phyloP scores from a whole-genome alignment of 2,888 invertebrate genomes.

The Poecilus cupreus region DNA sequence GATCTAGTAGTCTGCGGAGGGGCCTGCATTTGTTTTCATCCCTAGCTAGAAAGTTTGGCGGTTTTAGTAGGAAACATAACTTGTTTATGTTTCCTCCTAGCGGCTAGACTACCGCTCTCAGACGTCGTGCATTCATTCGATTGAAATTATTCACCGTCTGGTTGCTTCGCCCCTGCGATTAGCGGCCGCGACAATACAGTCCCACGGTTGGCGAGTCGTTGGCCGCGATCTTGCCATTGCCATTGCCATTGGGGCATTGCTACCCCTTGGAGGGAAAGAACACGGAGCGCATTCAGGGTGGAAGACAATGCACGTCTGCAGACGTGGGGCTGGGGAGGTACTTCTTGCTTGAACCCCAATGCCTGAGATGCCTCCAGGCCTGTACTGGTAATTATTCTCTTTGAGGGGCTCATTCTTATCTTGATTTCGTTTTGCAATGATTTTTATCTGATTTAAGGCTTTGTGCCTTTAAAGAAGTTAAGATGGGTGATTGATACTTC shows the following conservation, averaged over 20 bases:
- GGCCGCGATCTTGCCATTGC: background rate
- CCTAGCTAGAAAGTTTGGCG: background rate
- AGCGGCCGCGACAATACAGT: conserved; percentile 32
- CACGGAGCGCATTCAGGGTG: background rate
- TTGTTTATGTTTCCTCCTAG: background rate
- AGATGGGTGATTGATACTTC: background rate
- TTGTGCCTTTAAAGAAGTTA: too few species aligned
- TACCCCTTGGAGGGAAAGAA: background rate
- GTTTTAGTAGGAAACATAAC: conserved; percentile 12
- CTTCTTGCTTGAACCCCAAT: background rate
- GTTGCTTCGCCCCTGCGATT: conserved; percentile 25
- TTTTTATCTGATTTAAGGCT: background rate
- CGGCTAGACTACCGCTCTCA: background rate
- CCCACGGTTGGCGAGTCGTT: conserved; percentile 31
- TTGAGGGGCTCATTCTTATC: background rate
- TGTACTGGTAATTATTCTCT: conserved; percentile 5
- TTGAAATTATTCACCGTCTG: conserved; percentile 32
- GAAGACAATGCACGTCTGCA: conserved; percentile 50
- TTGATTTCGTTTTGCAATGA: conserved; percentile 2
- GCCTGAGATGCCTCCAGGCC: background rate
- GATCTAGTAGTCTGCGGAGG: background rate
- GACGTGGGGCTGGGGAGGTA: background rate
- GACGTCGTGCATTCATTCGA: conserved; percentile 37
- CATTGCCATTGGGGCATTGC: background rate
- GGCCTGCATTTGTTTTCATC: too few species aligned